Evolutionary conservation across 2,888 invertebrate species (phyloP), one percentile per base, ranked within the genome.

Genomic region (Agrotis ipsilon): DNA sequence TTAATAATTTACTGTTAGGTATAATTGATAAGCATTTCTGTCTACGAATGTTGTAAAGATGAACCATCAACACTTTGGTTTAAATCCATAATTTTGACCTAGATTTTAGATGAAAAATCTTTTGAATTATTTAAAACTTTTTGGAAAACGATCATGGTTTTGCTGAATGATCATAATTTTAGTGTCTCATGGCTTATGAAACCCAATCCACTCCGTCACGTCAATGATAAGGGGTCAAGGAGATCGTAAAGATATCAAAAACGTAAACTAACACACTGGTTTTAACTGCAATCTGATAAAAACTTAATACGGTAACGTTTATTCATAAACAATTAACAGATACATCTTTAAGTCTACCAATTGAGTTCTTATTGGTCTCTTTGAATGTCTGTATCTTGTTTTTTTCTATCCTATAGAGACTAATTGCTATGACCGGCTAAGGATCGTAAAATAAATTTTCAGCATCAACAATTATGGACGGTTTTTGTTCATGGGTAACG

Each of bases 141-240:
- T 14, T 13, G 13, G 16, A 45, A 4, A 45, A 45, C 4, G 1
- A 16, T 16, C 16, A 4, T 4, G 16, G 16, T 16, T 45, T 45
- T 45, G 1, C 1, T 45, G 16, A 16, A 45, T 6, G 45, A 45
- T 48, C 9, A 18, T 52, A 48, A 52, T 60, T 60, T 64, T 14
- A 3, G n/a, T 18, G 11, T 39, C 27, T 70, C 16, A 57, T 46
- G 55, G 57, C 43, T n/a, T 48, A 52, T 16, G 19, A 67, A 51
- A 72, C 46, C 16, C 24, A 32, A 39, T 39, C 7, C 18, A 43
- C 18, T 27, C 7, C 18, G 59, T 24, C 21, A 11, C 49, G 55
- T 60, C n/a, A 14, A 21, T 21, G 80, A 73, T 79, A 62, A 78
- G 61, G 2, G 78, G 81, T 78, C 78, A 78, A 75, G 76, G 68